Conservation (phyloP, 2,113 vertebrate genomes). For the Chamaetylas fuelleborni region DNA sequence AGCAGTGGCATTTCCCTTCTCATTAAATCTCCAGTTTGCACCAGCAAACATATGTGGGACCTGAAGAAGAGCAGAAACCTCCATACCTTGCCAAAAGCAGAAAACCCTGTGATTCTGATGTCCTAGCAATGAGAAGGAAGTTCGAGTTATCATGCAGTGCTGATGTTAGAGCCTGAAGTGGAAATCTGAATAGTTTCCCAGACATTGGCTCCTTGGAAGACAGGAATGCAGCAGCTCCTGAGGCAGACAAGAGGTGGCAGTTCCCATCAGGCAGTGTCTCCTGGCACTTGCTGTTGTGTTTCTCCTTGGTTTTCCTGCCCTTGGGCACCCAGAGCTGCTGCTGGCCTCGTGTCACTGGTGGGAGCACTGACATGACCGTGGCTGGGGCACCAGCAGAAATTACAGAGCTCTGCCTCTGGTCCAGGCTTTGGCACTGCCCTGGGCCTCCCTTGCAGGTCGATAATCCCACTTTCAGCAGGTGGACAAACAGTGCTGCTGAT, state of each 20-base stretch:
- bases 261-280: neutral
- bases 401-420: neutral
- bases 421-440: neutral
- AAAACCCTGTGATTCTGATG: neutral
- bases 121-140: neutral
- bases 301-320: fast-evolving
- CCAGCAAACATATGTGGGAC: neutral
- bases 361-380: fast-evolving
- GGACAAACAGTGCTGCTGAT: neutral
- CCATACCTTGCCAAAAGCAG: fast-evolving
- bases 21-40: neutral
- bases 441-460: neutral
- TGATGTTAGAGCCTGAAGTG: neutral
- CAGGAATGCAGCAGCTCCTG: neutral
- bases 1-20: neutral
- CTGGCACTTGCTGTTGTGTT: fast-evolving
- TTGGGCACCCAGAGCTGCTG: fast-evolving
- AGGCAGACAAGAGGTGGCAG: neutral
- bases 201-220: neutral
- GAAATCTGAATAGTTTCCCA: neutral
- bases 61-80: neutral
- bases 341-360: fast-evolving
- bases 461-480: neutral
- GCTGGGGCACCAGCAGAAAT: fast-evolving
- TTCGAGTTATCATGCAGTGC: neutral